A percentile compares a stretch with the other conserved stretches of the same genome.
Evolutionary conservation across 2,797 vertebrate genomes (phyloP).

Genomic region (Falco berigora): DNA sequence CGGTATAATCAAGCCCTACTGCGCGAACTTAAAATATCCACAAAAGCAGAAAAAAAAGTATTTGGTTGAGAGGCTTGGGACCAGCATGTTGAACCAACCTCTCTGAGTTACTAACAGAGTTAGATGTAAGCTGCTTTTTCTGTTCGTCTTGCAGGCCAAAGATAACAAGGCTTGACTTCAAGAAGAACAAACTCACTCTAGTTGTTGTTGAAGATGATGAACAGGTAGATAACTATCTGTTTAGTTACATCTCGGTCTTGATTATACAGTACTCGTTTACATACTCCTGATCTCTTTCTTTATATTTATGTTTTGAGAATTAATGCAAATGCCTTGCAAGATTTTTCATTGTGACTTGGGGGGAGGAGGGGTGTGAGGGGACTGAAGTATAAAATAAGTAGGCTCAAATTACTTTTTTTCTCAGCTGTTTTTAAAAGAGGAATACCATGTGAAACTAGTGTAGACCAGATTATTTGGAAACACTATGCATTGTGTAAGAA

Average conservation of each 20-base stretch:
- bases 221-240: constrained; percentile 77
- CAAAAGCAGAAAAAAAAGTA: not conserved
- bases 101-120: not conserved
- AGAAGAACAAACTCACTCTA: constrained; percentile 93
- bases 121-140: not conserved
- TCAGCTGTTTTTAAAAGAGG: not conserved
- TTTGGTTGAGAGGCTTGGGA: not conserved
- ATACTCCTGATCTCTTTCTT: not conserved
- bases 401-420: not conserved
- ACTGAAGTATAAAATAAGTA: not conserved
- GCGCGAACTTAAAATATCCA: not conserved
- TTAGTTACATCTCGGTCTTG: not conserved
- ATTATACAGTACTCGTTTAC: not conserved
- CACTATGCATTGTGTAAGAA: not conserved
- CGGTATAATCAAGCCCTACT: not conserved
- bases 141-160: constrained; percentile 84
- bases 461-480: not conserved
- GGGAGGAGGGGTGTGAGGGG: not conserved
- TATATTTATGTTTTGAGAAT: not conserved
- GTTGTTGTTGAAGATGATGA: constrained; percentile 98
- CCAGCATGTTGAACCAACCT: not conserved
- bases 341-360: not conserved
- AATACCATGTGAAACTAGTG: not conserved
- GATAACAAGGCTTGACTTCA: constrained; percentile 97
- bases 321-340: not conserved